A percentile compares a stretch with the other conserved stretches of the same genome.
These are phyloP conservation scores for Eilema griseolum DNA, from an alignment of 2,888 invertebrate species.

Conservation along the genomic window DNA sequence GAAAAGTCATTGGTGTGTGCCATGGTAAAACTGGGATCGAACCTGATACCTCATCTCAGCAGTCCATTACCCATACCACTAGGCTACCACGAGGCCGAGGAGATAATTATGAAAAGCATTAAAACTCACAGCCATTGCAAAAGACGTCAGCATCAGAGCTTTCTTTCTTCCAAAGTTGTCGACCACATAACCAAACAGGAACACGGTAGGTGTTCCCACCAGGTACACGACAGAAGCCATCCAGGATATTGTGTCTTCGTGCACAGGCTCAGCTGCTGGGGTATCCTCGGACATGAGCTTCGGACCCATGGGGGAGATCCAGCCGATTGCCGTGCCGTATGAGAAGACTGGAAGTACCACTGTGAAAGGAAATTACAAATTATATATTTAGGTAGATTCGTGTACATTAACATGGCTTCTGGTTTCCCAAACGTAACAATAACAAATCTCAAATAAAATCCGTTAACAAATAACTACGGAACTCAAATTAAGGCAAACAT, in stretches of 20 bases:
- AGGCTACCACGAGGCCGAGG: too few species aligned
- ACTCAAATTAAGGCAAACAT: too few species aligned
- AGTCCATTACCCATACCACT: too few species aligned
- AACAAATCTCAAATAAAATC: too few species aligned
- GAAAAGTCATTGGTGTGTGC: too few species aligned
- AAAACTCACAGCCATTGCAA: slow-evolving; percentile 75
- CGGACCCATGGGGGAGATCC: slow-evolving; percentile 86
- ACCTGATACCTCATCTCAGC: too few species aligned
- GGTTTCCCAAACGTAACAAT: too few species aligned
- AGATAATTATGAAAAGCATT: not conserved
- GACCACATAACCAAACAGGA: slow-evolving; percentile 83
- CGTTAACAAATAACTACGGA: too few species aligned
- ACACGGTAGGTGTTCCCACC: slow-evolving; percentile 84
- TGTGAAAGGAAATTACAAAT: slow-evolving; percentile 54
- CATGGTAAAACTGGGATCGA: too few species aligned
- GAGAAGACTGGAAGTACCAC: slow-evolving; percentile 86
- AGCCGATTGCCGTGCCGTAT: slow-evolving; percentile 85
- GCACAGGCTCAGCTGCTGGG: slow-evolving; percentile 76
- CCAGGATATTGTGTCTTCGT: slow-evolving; percentile 83
- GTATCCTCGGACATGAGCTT: slow-evolving; percentile 79
- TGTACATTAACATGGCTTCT: too few species aligned
- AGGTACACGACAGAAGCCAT: slow-evolving; percentile 86
- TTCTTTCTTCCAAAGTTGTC: slow-evolving; percentile 85
- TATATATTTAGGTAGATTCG: too few species aligned
- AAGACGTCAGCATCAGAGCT: slow-evolving; percentile 78